Conservation (phyloP, 23 tunicate genomes). For the Trididemnum clinides region DNA sequence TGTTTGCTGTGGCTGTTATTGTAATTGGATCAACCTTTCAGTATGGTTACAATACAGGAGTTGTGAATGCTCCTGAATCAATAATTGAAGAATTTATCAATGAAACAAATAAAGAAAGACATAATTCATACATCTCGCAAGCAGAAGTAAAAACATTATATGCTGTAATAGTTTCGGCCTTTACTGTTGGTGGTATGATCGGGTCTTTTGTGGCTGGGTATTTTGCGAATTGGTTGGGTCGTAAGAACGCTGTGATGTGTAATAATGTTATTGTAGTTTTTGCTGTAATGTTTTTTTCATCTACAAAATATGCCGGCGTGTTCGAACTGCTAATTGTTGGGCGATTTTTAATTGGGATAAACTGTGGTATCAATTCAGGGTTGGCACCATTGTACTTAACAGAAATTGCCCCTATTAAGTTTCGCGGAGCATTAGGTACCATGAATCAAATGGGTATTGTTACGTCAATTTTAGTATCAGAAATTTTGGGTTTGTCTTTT, state of each 20-base stretch:
- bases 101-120: constrained; percentile 6
- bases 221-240: constrained; percentile 49
- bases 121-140: not conserved
- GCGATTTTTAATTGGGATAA: constrained; percentile 60
- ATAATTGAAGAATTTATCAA: constrained; percentile 61
- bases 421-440: constrained; percentile 64
- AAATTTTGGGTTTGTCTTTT: constrained; percentile 56
- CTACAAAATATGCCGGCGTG: constrained; percentile 29
- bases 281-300: constrained; percentile 32
- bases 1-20: constrained; percentile 56
- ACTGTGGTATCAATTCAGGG: constrained; percentile 62
- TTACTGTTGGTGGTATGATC: constrained; percentile 84
- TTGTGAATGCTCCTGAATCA: constrained; percentile 49
- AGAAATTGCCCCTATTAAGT: constrained; percentile 73
- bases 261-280: constrained; percentile 47
- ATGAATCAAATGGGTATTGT: constrained; percentile 78
- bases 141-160: constrained; percentile 28
- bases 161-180: constrained; percentile 54
- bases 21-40: constrained; percentile 80
- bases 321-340: constrained; percentile 49
- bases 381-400: constrained; percentile 79
- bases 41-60: constrained; percentile 79
- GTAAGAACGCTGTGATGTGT: constrained; percentile 41
- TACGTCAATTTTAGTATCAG: constrained; percentile 49
- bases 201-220: constrained; percentile 68